phyloP scores from a whole-genome alignment of 2,113 vertebrate species.

The Phyllostomus discolor region DNA sequence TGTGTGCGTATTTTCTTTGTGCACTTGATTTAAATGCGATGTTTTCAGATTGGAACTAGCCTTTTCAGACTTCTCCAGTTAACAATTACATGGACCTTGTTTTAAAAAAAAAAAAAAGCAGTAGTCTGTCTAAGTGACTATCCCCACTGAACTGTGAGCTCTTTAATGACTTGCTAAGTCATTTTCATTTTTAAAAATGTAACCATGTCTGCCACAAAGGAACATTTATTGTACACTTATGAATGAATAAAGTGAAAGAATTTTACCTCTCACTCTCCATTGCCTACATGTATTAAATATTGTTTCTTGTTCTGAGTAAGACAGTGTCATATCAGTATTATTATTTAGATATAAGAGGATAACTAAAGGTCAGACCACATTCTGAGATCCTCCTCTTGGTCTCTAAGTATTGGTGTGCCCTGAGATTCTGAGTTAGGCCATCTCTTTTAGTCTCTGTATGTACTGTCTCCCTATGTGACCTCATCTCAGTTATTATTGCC shows the following conservation, averaged over 20 bases:
- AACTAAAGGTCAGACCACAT: neutral
- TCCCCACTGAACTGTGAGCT: neutral
- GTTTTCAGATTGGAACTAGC: neutral
- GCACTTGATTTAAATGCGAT: neutral
- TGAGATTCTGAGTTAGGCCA: neutral
- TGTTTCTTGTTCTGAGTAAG: neutral
- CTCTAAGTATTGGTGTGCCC: neutral
- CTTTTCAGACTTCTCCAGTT: neutral
- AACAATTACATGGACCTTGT: neutral
- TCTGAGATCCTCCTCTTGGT: neutral
- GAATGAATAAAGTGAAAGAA: neutral
- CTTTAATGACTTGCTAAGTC: neutral
- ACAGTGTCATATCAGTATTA: neutral
- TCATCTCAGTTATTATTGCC: neutral
- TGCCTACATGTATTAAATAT: neutral
- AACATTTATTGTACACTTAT: neutral
- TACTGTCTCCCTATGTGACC: neutral
- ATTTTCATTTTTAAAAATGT: neutral
- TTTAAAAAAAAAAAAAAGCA: too few relatives aligned
- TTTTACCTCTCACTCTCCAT: neutral
- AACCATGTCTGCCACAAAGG: neutral
- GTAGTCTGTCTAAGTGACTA: neutral
- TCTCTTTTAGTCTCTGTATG: neutral
- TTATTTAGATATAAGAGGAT: neutral
- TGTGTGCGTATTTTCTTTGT: neutral